These are phyloP conservation scores for Hoplodrina blanda DNA, from an alignment of 2,888 invertebrate species.

Conservation along the genomic window DNA sequence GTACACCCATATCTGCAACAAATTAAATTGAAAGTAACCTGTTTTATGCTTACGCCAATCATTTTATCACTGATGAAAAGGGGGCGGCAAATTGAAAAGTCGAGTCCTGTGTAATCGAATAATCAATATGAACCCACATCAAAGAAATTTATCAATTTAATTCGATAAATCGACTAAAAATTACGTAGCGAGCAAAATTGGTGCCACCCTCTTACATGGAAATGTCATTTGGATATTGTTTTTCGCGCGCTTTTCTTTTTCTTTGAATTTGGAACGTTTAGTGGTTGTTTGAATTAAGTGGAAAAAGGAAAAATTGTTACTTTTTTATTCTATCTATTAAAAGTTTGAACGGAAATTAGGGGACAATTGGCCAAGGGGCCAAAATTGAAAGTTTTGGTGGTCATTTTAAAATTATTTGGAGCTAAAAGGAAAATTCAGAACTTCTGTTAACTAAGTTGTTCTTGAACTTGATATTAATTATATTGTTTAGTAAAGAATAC, in stretches of 20 bases:
- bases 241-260: conserved; percentile 54
- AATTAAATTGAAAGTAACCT: conserved; percentile 65
- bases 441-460: no score
- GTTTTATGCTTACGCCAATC: conserved; percentile 75
- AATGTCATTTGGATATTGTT: conserved; percentile 80
- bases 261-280: conserved; percentile 32
- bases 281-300: conserved; percentile 9
- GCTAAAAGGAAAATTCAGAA: not conserved
- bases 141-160: conserved; percentile 84
- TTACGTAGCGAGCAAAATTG: conserved; percentile 83
- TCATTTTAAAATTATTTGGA: not conserved
- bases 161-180: conserved; percentile 82
- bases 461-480: no score
- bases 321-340: not conserved
- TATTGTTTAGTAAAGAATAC: no score
- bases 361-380: accelerated
- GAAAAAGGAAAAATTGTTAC: not conserved
- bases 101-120: conserved; percentile 86
- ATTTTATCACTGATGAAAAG: conserved; percentile 77
- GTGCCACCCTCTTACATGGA: conserved; percentile 77
- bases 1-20: conserved; percentile 33
- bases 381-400: not conserved
- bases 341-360: not conserved
- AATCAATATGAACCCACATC: conserved; percentile 83
- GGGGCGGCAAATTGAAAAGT: conserved; percentile 86